Conservation (phyloP, 2,113 vertebrate genomes). For the Salminus brasiliensis region DNA sequence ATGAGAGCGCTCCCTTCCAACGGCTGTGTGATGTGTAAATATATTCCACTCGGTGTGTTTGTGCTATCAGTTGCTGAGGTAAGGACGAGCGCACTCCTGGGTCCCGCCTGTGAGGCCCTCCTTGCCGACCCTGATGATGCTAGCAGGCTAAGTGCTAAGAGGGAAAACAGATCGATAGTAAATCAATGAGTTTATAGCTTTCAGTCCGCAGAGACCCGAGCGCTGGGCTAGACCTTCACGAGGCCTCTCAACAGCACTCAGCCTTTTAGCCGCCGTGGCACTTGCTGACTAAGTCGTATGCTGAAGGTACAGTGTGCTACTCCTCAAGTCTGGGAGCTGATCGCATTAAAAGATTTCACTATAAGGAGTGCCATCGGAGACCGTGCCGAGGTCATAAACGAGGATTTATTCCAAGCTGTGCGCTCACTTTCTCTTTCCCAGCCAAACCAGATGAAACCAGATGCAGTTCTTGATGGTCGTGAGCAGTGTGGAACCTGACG, state of each 20-base stretch:
- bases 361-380: neutral
- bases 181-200: constrained; percentile 32
- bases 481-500: too few species aligned
- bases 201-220: neutral
- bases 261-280: neutral
- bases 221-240: neutral
- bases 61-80: neutral
- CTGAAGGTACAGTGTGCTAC: neutral
- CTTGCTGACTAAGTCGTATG: constrained; percentile 13
- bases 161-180: constrained; percentile 43
- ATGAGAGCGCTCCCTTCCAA: neutral
- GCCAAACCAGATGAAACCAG: neutral
- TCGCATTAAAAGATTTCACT: neutral
- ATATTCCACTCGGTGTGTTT: neutral
- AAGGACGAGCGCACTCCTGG: constrained; percentile 11
- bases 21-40: neutral
- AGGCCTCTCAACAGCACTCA: neutral
- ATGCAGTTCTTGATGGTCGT: neutral
- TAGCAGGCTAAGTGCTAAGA: constrained; percentile 38
- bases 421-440: neutral
- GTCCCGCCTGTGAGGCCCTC: neutral
- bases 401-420: neutral
- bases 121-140: constrained; percentile 37
- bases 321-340: neutral
- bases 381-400: neutral